Evolutionary conservation across 2,888 invertebrate genomes (phyloP).

Genomic region (Gisinianus flammeolus): DNA sequence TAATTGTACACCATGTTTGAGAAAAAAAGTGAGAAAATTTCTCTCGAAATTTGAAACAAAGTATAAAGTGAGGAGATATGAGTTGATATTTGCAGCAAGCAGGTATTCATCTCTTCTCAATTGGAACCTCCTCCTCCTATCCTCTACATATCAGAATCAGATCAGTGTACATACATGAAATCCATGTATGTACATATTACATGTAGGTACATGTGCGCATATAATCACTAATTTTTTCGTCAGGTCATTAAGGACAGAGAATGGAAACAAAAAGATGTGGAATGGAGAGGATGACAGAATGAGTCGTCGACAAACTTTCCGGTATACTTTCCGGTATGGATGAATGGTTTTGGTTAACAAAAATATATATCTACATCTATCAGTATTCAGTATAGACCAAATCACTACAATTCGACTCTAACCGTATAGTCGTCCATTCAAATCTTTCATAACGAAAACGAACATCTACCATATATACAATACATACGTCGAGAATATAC

Average conservation of each 20-base stretch:
- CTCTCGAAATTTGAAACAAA: too few species aligned
- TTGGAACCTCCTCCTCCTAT: too few species aligned
- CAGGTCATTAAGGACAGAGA: slow-evolving; percentile 23
- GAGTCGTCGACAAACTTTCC: slow-evolving; percentile 26
- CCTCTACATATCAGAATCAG: too few species aligned
- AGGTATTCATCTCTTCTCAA: too few species aligned
- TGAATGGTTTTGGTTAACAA: slow-evolving; percentile 27
- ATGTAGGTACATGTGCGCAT: neutral
- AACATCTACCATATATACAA: neutral
- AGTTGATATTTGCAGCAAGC: too few species aligned
- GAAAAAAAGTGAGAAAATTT: too few species aligned
- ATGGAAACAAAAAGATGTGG: slow-evolving; percentile 11
- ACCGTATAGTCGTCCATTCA: too few species aligned
- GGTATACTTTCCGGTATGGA: slow-evolving; percentile 16
- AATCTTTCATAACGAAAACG: neutral
- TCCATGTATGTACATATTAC: neutral
- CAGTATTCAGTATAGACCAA: neutral
- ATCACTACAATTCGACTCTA: neutral
- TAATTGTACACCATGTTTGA: too few species aligned
- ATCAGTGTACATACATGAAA: too few species aligned
- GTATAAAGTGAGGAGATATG: too few species aligned
- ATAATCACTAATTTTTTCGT: slow-evolving; percentile 16
- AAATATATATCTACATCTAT: neutral
- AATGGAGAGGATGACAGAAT: slow-evolving; percentile 35
- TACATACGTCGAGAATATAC: neutral